Evolutionary conservation across 2,797 vertebrate genomes (phyloP), one percentile per base, ranked within the genome.

Genomic region (Cynodonichthys magdalenae): DNA sequence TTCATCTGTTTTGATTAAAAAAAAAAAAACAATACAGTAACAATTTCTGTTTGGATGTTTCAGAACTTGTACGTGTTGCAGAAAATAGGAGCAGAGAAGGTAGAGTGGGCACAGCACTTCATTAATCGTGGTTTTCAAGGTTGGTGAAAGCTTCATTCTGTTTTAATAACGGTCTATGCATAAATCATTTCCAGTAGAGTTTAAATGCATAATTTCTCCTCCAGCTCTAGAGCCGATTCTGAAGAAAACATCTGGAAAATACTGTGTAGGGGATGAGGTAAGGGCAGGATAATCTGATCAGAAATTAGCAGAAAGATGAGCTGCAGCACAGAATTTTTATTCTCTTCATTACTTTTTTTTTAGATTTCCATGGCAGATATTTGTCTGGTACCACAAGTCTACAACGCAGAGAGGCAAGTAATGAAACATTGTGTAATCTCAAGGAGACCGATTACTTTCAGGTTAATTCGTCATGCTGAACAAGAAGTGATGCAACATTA

Each of bases 281-380:
- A 92, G 77, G 29, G 52, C 39, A 18, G 18, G 5, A 15, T 3
- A 1, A n/a, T 29, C n/a, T 36, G 6, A 55, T 63, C 15, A 11
- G 19, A 61, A 15, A 31, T 18, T 0, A 11, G 27, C 11, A 39
- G 51, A n/a, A 39, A 11, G 47, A 0, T 31, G 17, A 24, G 5
- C 24, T 36, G 47, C 18, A 51, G 1, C 15, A 1, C 15, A 69
- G n/a, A 52, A 17, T 19, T 56, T 47, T 62, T 4, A 69, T 63
- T 8, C 10, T 29, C 61, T 42, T 10, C 0, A 19, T 36, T 53
- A 17, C 29, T 49, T 69, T 15, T 12, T n/a, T 79, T 83, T 59
- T 71, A 99, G 98, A 92, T 99, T 62, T 95, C 98, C 54, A 94
- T 99, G 95, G 98, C 98, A 63, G 97, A 99, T 75, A 86, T 98